Percentiles rank a stretch among this genome's conserved stretches.
These are phyloP conservation scores for Hiodon alosoides DNA, from an alignment of 2,113 vertebrate genomes.

Conservation along the genomic window DNA sequence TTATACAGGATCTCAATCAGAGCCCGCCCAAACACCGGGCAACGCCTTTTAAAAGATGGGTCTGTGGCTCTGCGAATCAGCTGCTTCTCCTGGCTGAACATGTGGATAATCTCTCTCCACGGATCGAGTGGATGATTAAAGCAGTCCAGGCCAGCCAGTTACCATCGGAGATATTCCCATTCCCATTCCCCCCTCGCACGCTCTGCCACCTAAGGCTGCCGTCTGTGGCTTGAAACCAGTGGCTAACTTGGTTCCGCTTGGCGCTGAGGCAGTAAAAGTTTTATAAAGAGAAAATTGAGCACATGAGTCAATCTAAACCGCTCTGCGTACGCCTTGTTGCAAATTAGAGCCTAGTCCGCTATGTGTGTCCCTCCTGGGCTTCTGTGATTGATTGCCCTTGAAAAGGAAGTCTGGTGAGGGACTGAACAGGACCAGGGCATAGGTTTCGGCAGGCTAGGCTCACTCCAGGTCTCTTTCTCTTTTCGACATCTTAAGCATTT, in stretches of 20 bases:
- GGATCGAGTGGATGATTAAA: background rate
- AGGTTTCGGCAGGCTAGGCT: too few species aligned
- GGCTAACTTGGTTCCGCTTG: conserved; percentile 9
- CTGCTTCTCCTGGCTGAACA: background rate
- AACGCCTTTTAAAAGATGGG: background rate
- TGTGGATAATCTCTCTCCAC: background rate
- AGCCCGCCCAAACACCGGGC: background rate
- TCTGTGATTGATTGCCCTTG: too few species aligned
- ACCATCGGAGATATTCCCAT: background rate
- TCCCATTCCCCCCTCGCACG: background rate
- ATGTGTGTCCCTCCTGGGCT: too few species aligned
- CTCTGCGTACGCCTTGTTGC: background rate
- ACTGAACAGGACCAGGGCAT: too few species aligned
- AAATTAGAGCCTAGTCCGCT: background rate
- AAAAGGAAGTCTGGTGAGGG: too few species aligned
- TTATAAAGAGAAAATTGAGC: conserved; percentile 12
- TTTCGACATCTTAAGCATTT: too few species aligned
- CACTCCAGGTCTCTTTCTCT: too few species aligned
- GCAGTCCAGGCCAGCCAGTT: background rate
- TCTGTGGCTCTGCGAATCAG: background rate
- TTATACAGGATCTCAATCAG: background rate
- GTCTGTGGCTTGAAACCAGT: background rate
- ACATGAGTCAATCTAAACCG: conserved; percentile 4
- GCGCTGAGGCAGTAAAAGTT: background rate
- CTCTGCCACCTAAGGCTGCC: background rate